Percentiles rank a stretch among this genome's conserved stretches.
Conservation (phyloP, 1,140 invertebrate species). For the Pogonus chalceus region DNA sequence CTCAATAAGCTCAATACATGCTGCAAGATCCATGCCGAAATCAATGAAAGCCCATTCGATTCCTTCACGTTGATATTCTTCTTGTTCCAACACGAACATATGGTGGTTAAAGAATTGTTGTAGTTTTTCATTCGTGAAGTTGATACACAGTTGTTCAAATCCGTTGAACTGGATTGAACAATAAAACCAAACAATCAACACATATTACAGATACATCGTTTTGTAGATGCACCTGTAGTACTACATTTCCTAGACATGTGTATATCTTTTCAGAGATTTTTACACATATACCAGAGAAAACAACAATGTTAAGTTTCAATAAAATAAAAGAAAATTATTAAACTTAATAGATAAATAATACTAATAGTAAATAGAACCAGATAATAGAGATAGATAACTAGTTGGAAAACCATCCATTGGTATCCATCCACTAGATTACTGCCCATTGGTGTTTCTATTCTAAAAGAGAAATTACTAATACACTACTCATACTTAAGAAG, state of each 20-base stretch:
- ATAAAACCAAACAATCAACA: slow-evolving; percentile 10
- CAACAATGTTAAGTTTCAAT: too few species aligned
- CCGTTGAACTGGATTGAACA: slow-evolving; percentile 75
- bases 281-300: background rate
- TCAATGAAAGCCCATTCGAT: slow-evolving; percentile 95
- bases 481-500: background rate
- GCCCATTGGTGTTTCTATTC: background rate
- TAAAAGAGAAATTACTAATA: background rate
- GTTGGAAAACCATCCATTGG: background rate
- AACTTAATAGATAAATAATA: background rate
- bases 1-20: slow-evolving; percentile 95
- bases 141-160: slow-evolving; percentile 98
- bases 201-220: slow-evolving; percentile 9
- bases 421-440: background rate
- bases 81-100: slow-evolving; percentile 97
- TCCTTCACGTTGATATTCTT: slow-evolving; percentile 92
- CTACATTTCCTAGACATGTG: slow-evolving; percentile 4
- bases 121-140: slow-evolving; percentile 96
- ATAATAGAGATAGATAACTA: background rate
- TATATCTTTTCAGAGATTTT: background rate
- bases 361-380: background rate
- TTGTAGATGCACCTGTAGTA: slow-evolving; percentile 14
- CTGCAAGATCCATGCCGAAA: slow-evolving; percentile 95
- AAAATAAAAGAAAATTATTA: too few species aligned
- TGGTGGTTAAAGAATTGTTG: slow-evolving; percentile 98